These are phyloP conservation scores for Hapalemur alaotrensis DNA, from an alignment of 2,797 vertebrate genomes.

Conservation along the genomic window DNA sequence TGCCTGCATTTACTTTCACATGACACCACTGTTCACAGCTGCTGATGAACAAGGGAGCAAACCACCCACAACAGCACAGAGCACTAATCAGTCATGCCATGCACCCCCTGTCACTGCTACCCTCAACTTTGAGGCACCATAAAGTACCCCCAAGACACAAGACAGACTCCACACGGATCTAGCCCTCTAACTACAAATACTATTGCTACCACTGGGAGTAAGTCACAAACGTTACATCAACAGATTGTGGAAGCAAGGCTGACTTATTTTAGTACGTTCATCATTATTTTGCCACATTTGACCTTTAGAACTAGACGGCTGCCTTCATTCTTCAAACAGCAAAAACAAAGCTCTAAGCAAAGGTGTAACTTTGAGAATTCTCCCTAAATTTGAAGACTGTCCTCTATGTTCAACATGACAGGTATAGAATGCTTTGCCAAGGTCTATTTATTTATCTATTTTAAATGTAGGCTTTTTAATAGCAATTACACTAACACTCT, in stretches of 20 bases:
- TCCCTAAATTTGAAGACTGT: not conserved
- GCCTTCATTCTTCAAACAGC: not conserved
- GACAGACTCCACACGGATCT: not conserved
- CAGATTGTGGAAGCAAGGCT: not conserved
- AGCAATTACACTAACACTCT: not conserved
- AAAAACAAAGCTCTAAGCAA: not conserved
- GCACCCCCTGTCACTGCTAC: too few relatives aligned
- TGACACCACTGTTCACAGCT: not conserved
- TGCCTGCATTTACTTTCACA: not conserved
- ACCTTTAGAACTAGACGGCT: not conserved
- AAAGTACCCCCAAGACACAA: not conserved
- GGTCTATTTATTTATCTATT: not conserved
- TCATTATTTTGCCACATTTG: not conserved
- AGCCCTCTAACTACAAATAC: not conserved
- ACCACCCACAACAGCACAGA: fast-evolving
- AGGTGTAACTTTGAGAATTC: not conserved
- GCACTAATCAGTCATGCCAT: fast-evolving
- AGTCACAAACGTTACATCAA: not conserved
- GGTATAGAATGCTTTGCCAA: not conserved
- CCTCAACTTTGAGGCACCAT: not conserved
- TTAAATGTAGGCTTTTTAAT: not conserved
- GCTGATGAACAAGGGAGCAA: not conserved
- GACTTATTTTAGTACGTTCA: not conserved
- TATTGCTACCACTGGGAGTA: not conserved
- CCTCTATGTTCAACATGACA: not conserved